A percentile compares a stretch with the other conserved stretches of the same genome.
Evolutionary conservation across 2,888 invertebrate genomes (phyloP).

Genomic region (Polietes domitor): DNA sequence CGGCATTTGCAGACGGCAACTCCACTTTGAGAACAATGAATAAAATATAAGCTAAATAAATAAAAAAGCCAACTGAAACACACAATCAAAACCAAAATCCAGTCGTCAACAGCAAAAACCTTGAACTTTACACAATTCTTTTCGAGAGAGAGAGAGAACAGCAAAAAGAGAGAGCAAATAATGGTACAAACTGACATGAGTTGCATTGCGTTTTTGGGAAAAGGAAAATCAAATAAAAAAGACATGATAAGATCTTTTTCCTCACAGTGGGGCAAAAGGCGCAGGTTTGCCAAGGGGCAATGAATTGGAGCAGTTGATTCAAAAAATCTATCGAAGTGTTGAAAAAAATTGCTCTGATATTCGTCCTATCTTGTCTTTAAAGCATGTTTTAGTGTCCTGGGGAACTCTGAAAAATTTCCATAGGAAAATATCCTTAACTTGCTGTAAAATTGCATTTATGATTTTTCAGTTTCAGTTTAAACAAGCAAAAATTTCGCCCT

Average conservation of each 20-base stretch:
- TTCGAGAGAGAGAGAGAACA: not conserved
- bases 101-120: constrained; percentile 45
- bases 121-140: constrained; percentile 64
- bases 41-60: constrained; percentile 22
- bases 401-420: too few species aligned
- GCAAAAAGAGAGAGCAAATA: not conserved
- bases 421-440: too few species aligned
- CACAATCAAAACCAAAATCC: constrained; percentile 10
- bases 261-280: not conserved
- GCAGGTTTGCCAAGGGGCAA: not conserved
- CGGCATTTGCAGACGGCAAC: not conserved
- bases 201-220: not conserved
- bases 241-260: not conserved
- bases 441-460: too few species aligned
- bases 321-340: too few species aligned
- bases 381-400: too few species aligned
- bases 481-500: too few species aligned
- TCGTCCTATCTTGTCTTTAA: too few species aligned
- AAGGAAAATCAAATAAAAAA: not conserved
- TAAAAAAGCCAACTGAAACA: not conserved
- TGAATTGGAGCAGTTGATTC: not conserved
- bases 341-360: too few species aligned
- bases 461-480: too few species aligned
- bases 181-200: not conserved
- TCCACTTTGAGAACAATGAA: not conserved